phyloP scores from a whole-genome alignment of 2,888 invertebrate genomes.

The Drosophila koepferae region DNA sequence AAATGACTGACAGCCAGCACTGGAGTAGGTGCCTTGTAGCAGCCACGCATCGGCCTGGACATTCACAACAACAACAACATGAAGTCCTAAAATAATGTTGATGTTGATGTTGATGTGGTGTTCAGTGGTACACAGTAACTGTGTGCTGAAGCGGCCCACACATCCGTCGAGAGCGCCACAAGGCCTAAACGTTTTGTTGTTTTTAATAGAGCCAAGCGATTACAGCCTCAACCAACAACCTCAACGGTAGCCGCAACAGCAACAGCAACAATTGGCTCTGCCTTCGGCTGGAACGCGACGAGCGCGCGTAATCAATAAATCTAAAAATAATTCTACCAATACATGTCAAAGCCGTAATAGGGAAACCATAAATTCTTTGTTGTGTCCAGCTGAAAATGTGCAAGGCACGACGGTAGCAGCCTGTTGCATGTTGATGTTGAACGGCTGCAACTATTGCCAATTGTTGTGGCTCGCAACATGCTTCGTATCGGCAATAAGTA shows the following conservation, averaged over 20 bases:
- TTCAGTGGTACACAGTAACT: slow-evolving; percentile 41
- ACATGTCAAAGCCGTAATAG: slow-evolving; percentile 84
- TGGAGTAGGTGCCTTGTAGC: slow-evolving; percentile 69
- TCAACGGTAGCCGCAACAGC: slow-evolving; percentile 30
- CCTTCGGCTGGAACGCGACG: slow-evolving; percentile 66
- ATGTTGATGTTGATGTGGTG: slow-evolving; percentile 55
- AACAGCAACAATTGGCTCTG: slow-evolving; percentile 54
- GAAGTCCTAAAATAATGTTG: slow-evolving; percentile 35
- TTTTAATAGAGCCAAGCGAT: slow-evolving; percentile 78
- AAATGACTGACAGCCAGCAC: slow-evolving; percentile 61
- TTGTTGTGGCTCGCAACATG: slow-evolving; percentile 70
- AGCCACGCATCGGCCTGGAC: slow-evolving; percentile 67
- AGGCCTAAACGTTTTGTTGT: slow-evolving; percentile 79
- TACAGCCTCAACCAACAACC: slow-evolving; percentile 51
- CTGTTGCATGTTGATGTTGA: slow-evolving; percentile 70
- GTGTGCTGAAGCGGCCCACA: slow-evolving; percentile 48
- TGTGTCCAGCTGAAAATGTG: slow-evolving; percentile 76
- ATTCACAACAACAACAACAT: slow-evolving; percentile 16
- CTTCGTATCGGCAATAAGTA: slow-evolving; percentile 78
- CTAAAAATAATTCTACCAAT: slow-evolving; percentile 84
- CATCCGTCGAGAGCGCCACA: slow-evolving; percentile 69
- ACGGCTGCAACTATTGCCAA: slow-evolving; percentile 72
- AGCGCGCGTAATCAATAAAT: slow-evolving; percentile 82
- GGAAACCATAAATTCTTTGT: slow-evolving; percentile 84
- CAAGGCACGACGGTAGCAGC: slow-evolving; percentile 71